Percentiles rank a stretch among this genome's conserved stretches.
phyloP scores from a whole-genome alignment of 1,140 invertebrate species.

The Dufourea novaeangliae region DNA sequence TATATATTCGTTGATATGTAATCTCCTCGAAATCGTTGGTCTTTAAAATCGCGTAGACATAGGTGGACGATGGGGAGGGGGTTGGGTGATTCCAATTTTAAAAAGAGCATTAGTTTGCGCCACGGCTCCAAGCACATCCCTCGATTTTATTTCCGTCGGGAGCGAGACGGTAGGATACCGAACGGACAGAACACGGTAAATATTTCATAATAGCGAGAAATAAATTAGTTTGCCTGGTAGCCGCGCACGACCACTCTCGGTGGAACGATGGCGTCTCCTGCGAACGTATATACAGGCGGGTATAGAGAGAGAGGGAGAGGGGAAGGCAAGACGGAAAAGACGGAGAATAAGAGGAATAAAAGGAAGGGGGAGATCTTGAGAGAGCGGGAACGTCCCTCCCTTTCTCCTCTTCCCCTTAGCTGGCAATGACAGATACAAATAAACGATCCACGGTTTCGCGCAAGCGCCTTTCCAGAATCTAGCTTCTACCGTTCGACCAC shows the following conservation, averaged over 20 bases:
- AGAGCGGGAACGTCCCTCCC: too few relatives aligned
- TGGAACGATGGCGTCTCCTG: constrained; percentile 41
- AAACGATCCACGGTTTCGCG: constrained; percentile 75
- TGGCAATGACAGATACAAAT: constrained; percentile 82
- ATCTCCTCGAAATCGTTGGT: too few relatives aligned
- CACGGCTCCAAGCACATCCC: too few relatives aligned
- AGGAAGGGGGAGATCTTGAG: constrained; percentile 55
- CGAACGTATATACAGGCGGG: background rate
- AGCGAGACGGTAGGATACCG: background rate
- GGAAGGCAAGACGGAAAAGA: background rate
- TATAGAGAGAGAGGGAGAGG: background rate
- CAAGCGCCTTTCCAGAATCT: constrained; percentile 69
- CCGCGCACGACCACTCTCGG: constrained; percentile 29
- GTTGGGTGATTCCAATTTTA: background rate
- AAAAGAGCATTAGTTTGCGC: background rate
- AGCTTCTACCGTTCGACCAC: constrained; percentile 34
- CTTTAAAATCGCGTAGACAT: too few relatives aligned
- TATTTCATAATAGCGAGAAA: constrained; percentile 29
- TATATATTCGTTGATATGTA: too few relatives aligned
- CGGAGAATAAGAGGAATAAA: constrained; percentile 61
- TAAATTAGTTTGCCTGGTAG: constrained; percentile 43
- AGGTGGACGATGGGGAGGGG: background rate
- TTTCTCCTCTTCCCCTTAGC: constrained; percentile 64
- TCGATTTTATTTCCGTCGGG: background rate
- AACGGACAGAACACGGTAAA: background rate